Evolutionary conservation across 1,140 invertebrate genomes (phyloP), one percentile per base, ranked within the genome.

Genomic region (Epicauta chinensis): DNA sequence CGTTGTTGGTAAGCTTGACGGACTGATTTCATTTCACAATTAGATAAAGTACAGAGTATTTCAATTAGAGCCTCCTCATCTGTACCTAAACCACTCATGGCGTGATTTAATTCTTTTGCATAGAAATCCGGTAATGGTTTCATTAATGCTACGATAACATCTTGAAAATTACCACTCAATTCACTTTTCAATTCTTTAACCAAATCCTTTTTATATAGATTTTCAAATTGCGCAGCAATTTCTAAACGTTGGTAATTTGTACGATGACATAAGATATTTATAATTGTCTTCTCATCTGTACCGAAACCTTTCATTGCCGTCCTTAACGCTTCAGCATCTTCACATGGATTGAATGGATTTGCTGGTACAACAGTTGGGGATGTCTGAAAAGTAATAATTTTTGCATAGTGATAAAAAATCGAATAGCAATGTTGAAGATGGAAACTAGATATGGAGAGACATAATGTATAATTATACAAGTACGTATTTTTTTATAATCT

Each of bases 171-270:
- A 16, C 93, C 93, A 62, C 83, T 84, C 3, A 92, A 77, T 71
- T 97, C 93, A 50, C 87, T 89, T 66, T 94, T 93, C 53, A 98
- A 74, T 58, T 97, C 89, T 54, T 87, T 86, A 30, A 93, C 81
- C 40, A 97, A 73, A 72, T 97, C 91, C 86, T 89, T 89, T 70
- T 89, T 89, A 73, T 84, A 93, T 49, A 88, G 73, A 32, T 82
- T 86, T 71, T 92, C 91, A 75, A 89, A 93, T 31, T 81, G 76
- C 3, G 79, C 75, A 2, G 80, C 77, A 59, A 93, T 88, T 59
- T 88, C 76, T 39, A 84, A 72, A 47, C 90, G 75, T 71, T 91
- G 87, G 17, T 77, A 76, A 60, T 82, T 86, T 34, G 81, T 81
- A 46, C 88, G 69, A 56, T 79, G 79, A 1, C 81, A 77, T 14